phyloP scores from a whole-genome alignment of 2,888 invertebrate genomes.

The Idaea aversata region DNA sequence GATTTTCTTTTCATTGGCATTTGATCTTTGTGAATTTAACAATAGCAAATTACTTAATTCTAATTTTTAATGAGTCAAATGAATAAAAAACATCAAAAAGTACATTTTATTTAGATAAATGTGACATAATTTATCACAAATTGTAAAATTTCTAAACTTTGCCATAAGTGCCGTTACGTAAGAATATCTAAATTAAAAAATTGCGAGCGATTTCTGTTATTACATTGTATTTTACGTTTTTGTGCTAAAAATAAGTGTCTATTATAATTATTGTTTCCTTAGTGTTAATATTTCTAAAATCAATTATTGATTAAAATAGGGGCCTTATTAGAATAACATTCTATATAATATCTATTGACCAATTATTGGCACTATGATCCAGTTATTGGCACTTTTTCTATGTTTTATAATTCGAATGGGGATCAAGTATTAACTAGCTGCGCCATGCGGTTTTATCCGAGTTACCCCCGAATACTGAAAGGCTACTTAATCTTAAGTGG shows the following conservation, averaged over 20 bases:
- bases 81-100: slow-evolving; percentile 8
- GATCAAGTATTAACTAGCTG: too few species aligned
- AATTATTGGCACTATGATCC: background rate
- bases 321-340: background rate
- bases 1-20: background rate
- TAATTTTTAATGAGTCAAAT: slow-evolving; percentile 3
- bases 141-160: too few species aligned
- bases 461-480: too few species aligned
- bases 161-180: background rate
- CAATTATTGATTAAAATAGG: background rate
- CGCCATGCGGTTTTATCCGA: too few species aligned
- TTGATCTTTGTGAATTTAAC: background rate
- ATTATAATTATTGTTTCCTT: background rate
- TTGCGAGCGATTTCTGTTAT: background rate
- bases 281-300: background rate
- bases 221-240: background rate
- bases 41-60: slow-evolving; percentile 3
- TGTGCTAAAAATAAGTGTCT: background rate
- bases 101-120: background rate
- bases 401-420: too few species aligned
- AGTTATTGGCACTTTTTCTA: too few species aligned
- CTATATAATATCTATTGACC: background rate
- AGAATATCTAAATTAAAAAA: background rate
- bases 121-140: background rate
- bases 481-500: too few species aligned